These are phyloP conservation scores for Cuculus canorus DNA, from an alignment of 2,797 vertebrate species.

Conservation along the genomic window DNA sequence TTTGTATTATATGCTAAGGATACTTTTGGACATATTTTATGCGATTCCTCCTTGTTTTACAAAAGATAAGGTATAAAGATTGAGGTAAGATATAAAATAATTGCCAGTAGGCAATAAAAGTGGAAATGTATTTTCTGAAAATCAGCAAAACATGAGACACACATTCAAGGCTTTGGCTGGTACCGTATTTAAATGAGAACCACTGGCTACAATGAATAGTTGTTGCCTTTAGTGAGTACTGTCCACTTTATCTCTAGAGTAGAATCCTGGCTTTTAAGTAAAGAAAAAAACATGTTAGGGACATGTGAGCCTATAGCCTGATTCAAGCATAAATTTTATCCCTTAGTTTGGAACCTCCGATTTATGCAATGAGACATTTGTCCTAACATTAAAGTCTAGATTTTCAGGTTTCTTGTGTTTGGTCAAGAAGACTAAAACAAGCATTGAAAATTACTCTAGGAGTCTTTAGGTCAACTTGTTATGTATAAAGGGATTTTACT, in stretches of 20 bases:
- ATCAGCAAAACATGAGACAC: neutral
- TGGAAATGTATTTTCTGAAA: neutral
- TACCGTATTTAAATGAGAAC: neutral
- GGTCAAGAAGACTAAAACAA: neutral
- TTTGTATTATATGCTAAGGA: neutral
- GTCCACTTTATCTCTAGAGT: neutral
- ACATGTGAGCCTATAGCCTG: neutral
- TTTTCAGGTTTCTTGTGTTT: neutral
- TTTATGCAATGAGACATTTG: neutral
- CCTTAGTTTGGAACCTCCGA: neutral
- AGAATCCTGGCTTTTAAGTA: neutral
- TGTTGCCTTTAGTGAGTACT: neutral
- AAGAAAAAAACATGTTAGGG: neutral
- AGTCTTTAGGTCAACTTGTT: neutral
- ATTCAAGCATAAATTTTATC: neutral
- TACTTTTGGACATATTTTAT: neutral
- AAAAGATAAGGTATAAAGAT: neutral
- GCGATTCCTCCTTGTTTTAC: neutral
- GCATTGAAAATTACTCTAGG: neutral
- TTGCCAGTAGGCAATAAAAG: neutral
- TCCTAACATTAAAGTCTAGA: neutral
- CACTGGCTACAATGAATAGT: neutral
- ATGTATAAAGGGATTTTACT: neutral
- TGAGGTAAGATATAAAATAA: neutral
- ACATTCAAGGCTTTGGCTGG: neutral